Evolutionary conservation across 2,888 invertebrate genomes (phyloP), one percentile per base, ranked within the genome.

Genomic region (Ceraclea dissimilis): DNA sequence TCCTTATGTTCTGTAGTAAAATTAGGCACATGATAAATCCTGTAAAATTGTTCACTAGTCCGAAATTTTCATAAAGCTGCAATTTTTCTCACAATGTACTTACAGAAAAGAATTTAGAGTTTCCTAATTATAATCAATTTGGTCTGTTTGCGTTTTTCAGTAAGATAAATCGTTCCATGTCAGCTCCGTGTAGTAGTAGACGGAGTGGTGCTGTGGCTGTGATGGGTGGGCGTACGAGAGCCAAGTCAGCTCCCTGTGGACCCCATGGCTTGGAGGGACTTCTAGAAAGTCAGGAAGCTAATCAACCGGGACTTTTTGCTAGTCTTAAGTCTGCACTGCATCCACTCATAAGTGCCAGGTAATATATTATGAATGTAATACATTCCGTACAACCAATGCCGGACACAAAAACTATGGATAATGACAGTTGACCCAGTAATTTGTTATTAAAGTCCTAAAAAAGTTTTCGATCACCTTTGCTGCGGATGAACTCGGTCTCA

Each of bases 291-390:
- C 90, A 91, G 63, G 92, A 93, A 69, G 80, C 85, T 8, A 67
- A 83, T 16, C 86, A 88, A 66, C 92, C 92, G 0, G 81, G 83
- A 50, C 71, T 93, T 34, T 92, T 85, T 68, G 75, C 79, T 66
- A 89, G 88, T 63, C 73, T 93, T 58, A 81, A 84, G 67, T 80
- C 81, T 19, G 90, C 91, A n/a, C 70, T 93, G 61, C 83, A 85
- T 64, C 90, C 91, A 0, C 73, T 91, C 51, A 84, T 90, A 66
- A 81, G 82, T 62, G 80, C 83, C 60, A 76, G 74, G 78, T 77
- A 56, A 33, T 46, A 34, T n/a, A n/a, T n/a, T n/a, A n/a, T n/a
- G n/a, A n/a, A n/a, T 44, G 16, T 16, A n/a, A n/a, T n/a, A n/a
- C n/a, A 33, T 33, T 33, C 11, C 33, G 13, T 10, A 33, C 33